phyloP scores from a whole-genome alignment of 2,888 invertebrate species.

The Nomada goodeniana region DNA sequence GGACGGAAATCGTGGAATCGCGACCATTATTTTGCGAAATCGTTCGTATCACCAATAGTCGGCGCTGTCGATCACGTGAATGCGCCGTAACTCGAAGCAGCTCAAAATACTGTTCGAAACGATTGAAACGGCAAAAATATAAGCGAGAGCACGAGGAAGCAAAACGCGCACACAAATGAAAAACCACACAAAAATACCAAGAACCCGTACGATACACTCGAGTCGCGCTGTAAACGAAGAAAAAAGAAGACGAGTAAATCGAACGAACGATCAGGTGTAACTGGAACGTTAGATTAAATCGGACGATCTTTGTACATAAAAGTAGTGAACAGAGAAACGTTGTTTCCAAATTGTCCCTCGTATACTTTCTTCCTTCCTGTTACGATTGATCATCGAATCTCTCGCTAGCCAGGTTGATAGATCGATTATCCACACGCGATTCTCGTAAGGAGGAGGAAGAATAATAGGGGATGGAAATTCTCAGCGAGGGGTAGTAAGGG shows the following conservation, averaged over 20 bases:
- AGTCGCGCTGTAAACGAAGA: slow-evolving; percentile 5
- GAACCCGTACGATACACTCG: background rate
- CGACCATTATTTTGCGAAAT: slow-evolving; percentile 39
- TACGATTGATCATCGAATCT: slow-evolving; percentile 10
- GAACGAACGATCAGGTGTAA: slow-evolving; percentile 12
- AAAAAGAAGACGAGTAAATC: background rate
- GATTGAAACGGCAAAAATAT: too few species aligned
- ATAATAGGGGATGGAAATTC: background rate
- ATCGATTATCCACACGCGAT: background rate
- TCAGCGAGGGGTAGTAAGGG: background rate
- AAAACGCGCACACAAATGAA: background rate
- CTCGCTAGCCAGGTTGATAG: slow-evolving; percentile 7
- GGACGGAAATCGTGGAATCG: background rate
- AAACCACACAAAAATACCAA: background rate
- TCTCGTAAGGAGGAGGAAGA: background rate
- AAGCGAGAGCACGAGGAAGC: background rate
- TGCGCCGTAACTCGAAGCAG: slow-evolving; percentile 33
- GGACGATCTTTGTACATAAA: slow-evolving; percentile 49
- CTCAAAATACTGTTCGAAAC: background rate
- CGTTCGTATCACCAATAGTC: slow-evolving; percentile 26
- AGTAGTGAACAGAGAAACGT: slow-evolving; percentile 40
- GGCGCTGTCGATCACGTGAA: slow-evolving; percentile 29
- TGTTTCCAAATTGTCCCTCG: slow-evolving; percentile 50
- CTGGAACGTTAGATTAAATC: slow-evolving; percentile 30
- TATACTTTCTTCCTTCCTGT: slow-evolving; percentile 54